These are phyloP conservation scores for Limosa lapponica DNA, from an alignment of 2,797 vertebrate genomes.

Conservation along the genomic window DNA sequence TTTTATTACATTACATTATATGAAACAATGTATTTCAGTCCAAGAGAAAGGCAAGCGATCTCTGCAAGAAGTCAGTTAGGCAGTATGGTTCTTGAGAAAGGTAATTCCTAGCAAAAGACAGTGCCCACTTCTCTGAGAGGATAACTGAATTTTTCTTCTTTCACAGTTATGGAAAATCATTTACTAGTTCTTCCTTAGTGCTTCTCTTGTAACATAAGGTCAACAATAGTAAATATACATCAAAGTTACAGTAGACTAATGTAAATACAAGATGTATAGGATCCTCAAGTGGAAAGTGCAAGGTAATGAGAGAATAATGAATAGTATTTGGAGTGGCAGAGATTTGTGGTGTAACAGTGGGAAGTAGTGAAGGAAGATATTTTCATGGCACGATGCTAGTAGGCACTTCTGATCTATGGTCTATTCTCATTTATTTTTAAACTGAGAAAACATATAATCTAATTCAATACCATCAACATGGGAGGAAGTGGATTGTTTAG, in stretches of 20 bases:
- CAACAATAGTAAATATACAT: not conserved
- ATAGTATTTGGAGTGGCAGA: not conserved
- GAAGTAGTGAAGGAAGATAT: not conserved
- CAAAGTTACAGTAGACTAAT: not conserved
- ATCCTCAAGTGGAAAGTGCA: not conserved
- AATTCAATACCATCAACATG: not conserved
- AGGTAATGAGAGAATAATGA: not conserved
- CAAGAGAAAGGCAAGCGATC: not conserved
- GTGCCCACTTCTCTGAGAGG: not conserved
- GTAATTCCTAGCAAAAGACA: not conserved
- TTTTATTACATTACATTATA: not conserved
- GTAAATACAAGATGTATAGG: not conserved
- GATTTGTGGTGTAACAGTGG: not conserved
- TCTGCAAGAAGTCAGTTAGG: not conserved
- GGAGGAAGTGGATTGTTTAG: not conserved
- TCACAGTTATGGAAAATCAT: not conserved
- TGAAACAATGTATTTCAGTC: not conserved
- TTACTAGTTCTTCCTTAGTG: not conserved
- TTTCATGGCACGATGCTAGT: accelerated
- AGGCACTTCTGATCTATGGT: not conserved
- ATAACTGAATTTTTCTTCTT: not conserved
- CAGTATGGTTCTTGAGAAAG: not conserved
- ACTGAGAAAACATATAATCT: not conserved
- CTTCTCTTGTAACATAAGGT: not conserved
- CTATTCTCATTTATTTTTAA: not conserved